A percentile compares a stretch with the other conserved stretches of the same genome.
Conservation (phyloP, 1,140 invertebrate species). For the Riptortus pedestris region DNA sequence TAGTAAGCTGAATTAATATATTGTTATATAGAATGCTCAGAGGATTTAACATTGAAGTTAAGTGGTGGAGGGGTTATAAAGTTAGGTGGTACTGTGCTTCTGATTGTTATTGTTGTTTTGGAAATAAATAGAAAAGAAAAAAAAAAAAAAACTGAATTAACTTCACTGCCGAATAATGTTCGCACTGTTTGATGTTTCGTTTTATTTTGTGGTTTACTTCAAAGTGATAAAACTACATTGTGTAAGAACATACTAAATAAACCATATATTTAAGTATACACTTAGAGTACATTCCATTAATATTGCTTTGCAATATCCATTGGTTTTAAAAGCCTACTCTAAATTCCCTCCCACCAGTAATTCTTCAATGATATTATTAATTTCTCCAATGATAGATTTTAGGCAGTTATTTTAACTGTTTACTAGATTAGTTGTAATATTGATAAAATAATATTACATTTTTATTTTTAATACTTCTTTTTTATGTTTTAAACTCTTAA, state of each 20-base stretch:
- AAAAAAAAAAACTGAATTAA: background rate
- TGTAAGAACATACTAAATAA: background rate
- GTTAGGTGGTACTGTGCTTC: background rate
- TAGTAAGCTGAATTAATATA: no score
- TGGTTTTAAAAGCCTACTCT: background rate
- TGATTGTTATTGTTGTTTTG: background rate
- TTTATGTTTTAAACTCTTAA: background rate
- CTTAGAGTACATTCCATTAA: slow-evolving; percentile 13
- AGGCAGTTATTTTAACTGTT: slow-evolving; percentile 13
- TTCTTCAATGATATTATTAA: slow-evolving; percentile 24
- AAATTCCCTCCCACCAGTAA: slow-evolving; percentile 21
- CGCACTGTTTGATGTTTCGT: background rate
- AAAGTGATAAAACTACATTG: background rate
- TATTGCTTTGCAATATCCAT: slow-evolving; percentile 7
- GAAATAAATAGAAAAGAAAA: background rate
- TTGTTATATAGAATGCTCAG: background rate
- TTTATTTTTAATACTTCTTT: background rate
- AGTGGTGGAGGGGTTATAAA: background rate
- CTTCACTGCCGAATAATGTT: background rate
- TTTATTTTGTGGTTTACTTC: background rate
- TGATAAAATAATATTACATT: background rate
- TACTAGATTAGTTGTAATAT: background rate
- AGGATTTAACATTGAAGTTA: slow-evolving; percentile 2
- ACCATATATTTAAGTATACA: background rate
- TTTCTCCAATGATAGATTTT: slow-evolving; percentile 14